These are phyloP conservation scores for Tipula helvola DNA, from an alignment of 2,888 invertebrate genomes.

Conservation along the genomic window DNA sequence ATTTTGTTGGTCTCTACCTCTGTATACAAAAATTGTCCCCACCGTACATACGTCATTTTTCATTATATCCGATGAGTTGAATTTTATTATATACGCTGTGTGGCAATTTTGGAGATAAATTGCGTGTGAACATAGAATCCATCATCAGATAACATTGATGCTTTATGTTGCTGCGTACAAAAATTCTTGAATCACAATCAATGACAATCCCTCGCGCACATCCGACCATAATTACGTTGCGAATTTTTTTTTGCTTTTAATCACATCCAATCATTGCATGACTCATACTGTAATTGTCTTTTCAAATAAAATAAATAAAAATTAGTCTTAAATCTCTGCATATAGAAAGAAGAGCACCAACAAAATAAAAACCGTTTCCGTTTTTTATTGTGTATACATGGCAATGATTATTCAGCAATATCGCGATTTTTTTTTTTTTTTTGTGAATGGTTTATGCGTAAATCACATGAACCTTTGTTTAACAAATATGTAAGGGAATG, in stretches of 20 bases:
- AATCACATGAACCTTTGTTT: neutral
- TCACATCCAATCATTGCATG: neutral
- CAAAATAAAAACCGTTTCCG: neutral
- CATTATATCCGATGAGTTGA: neutral
- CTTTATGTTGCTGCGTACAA: neutral
- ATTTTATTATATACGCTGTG: too few species aligned
- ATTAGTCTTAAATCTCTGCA: neutral
- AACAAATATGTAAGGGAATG: neutral
- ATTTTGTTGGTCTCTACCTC: neutral
- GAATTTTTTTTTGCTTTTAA: neutral
- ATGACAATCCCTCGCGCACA: neutral
- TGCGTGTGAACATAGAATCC: neutral
- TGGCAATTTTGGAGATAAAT: neutral
- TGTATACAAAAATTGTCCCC: neutral
- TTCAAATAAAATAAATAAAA: neutral
- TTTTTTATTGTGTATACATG: neutral
- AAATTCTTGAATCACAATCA: neutral
- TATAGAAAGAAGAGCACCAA: neutral
- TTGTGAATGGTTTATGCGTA: neutral
- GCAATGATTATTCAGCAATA: neutral
- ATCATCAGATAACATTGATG: neutral
- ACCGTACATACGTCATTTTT: neutral
- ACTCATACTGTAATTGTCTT: neutral
- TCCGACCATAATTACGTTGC: neutral
- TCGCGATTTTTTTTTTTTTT: neutral